Evolutionary conservation across 1,140 invertebrate genomes (phyloP).

Genomic region (Nasonia vitripennis): DNA sequence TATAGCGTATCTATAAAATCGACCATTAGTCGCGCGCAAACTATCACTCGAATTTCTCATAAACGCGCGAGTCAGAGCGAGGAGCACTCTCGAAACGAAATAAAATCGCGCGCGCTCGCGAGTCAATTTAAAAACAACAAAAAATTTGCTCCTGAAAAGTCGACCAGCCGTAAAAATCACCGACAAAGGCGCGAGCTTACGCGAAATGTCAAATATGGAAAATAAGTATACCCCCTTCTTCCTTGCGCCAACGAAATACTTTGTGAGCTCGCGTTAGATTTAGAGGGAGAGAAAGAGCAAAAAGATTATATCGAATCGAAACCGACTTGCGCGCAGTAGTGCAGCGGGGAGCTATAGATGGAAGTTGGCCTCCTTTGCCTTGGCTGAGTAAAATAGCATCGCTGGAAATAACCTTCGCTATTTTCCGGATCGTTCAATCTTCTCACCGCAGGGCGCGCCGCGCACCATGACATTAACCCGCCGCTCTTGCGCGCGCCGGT

Average conservation of each 20-base stretch:
- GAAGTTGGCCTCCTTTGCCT: not conserved
- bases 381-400: slow-evolving; percentile 24
- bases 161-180: not conserved
- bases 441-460: not conserved
- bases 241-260: not conserved
- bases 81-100: not conserved
- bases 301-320: slow-evolving; percentile 42
- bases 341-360: not conserved
- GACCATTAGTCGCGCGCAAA: not conserved
- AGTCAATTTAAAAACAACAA: not conserved
- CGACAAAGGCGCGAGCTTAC: not conserved
- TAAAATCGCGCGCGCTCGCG: not conserved
- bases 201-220: not conserved
- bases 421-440: slow-evolving; percentile 47
- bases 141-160: not conserved
- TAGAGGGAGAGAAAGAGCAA: slow-evolving; percentile 5
- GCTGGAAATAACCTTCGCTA: slow-evolving; percentile 38
- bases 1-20: not conserved
- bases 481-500: not conserved
- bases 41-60: not conserved
- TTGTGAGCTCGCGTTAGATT: slow-evolving; percentile 13
- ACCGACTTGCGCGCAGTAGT: slow-evolving; percentile 11
- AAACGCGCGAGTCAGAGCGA: not conserved
- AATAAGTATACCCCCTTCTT: not conserved
- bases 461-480: slow-evolving; percentile 28